Evolutionary conservation across 2,888 invertebrate species (phyloP), one percentile per base, ranked within the genome.

Genomic region (Criorhina ranunculi): DNA sequence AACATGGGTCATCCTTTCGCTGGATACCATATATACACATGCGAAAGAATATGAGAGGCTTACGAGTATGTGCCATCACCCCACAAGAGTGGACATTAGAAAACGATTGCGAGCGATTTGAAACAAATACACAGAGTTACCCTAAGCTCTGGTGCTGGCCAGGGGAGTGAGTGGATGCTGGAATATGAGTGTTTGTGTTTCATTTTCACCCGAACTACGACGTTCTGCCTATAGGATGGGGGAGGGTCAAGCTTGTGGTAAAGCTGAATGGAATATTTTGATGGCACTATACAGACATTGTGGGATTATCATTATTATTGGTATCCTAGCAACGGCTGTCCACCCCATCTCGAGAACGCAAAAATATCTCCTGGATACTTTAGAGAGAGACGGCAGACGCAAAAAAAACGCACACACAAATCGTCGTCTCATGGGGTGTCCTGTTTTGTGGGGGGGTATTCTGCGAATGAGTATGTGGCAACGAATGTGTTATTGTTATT

Each of bases 221-320:
- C 37, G 35, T 42, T 69, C 66, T 33, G 29, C 24, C 24, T 46
- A 46, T 57, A 51, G 31, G 24, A 5, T 9, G 33, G 12, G 35
- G 12, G 37, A 60, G 73, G 79, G 75, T 46, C 69, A 59, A 76
- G 80, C 75, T 76, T 85, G 85, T 75, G 85, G 85, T 80, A 60
- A 80, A 64, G 53, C 64, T 55, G 60, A 80, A 80, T 70, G 85
- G 80, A 80, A 85, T 85, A 85, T 80, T 80, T 85, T 80, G 80
- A 85, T 85, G 75, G 75, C 75, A 80, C 76, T 80, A 76, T 76
- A 80, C 85, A 76, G 75, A 70, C 80, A 76, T 80, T 66, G 64
- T 70, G 69, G 85, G 80, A 85, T 85, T 85, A 85, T 85, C 85
- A 85, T 85, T 85, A 85, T 85, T 80, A 85, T 85, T 85, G 80